Percentiles rank a stretch among this genome's conserved stretches.
phyloP scores from a whole-genome alignment of 2,797 vertebrate genomes.

The Serranus cabrilla region DNA sequence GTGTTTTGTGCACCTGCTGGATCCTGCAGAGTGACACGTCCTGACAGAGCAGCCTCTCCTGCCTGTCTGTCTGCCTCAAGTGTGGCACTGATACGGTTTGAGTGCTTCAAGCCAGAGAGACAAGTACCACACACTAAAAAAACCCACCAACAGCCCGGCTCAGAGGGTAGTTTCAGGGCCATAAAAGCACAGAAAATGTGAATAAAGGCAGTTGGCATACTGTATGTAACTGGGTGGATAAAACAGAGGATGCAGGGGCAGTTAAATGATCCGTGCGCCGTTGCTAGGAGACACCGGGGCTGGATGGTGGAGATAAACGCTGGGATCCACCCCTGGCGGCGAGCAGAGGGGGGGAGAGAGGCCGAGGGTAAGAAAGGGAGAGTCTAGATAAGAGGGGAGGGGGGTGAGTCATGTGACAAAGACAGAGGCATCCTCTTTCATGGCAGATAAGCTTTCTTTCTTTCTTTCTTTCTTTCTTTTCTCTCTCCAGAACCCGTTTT shows the following conservation, averaged over 20 bases:
- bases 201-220: constrained; percentile 62
- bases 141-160: constrained; percentile 8
- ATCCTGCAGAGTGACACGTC: constrained; percentile 64
- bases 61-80: constrained; percentile 77
- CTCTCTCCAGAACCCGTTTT: neutral
- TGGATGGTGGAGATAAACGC: constrained; percentile 94
- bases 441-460: constrained; percentile 39
- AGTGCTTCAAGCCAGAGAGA: constrained; percentile 61
- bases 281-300: constrained; percentile 95
- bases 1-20: constrained; percentile 72
- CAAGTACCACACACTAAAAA: constrained; percentile 13
- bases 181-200: constrained; percentile 44
- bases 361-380: constrained; percentile 55
- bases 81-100: constrained; percentile 73
- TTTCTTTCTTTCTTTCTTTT: neutral
- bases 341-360: constrained; percentile 60
- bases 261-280: constrained; percentile 85
- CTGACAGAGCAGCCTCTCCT: constrained; percentile 76
- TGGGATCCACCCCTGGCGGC: constrained; percentile 87
- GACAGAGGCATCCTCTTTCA: constrained; percentile 51
- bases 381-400: constrained; percentile 31
- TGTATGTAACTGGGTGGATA: constrained; percentile 55
- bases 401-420: constrained; percentile 51
- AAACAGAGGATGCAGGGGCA: constrained; percentile 74
- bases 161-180: constrained; percentile 21